Evolutionary conservation across 2,113 vertebrate genomes (phyloP).

Genomic region (Mobula hypostoma): DNA sequence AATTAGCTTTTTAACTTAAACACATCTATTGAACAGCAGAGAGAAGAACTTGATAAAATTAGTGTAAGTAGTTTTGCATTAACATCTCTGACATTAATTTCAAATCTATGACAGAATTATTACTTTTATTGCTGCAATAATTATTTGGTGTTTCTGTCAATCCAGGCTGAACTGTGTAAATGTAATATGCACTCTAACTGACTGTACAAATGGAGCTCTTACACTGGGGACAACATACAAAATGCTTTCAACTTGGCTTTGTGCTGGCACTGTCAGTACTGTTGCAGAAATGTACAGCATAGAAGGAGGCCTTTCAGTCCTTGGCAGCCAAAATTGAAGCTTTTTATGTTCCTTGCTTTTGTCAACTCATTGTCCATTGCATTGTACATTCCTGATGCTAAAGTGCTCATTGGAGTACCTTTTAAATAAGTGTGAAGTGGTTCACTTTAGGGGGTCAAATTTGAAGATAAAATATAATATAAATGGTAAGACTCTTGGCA

Average conservation of each 20-base stretch:
- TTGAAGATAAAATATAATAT: too few relatives aligned
- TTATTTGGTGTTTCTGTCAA: background rate
- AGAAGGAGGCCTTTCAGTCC: too few relatives aligned
- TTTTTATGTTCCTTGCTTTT: too few relatives aligned
- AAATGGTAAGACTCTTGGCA: too few relatives aligned
- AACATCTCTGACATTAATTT: background rate
- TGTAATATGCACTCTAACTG: background rate
- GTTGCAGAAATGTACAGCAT: too few relatives aligned
- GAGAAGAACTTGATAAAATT: background rate
- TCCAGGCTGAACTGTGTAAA: background rate
- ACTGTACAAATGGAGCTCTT: background rate
- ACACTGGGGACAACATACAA: background rate
- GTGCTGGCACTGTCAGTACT: background rate
- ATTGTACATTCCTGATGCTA: too few relatives aligned
- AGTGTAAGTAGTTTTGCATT: background rate
- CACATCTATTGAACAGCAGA: background rate
- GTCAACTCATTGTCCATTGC: too few relatives aligned
- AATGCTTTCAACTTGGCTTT: background rate
- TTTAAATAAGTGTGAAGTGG: too few relatives aligned
- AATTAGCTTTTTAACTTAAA: background rate
- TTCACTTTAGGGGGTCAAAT: too few relatives aligned
- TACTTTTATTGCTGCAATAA: background rate
- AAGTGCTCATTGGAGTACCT: too few relatives aligned
- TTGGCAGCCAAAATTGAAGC: too few relatives aligned
- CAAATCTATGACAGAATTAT: background rate